Conservation (phyloP, 2,797 vertebrate genomes). For the Mallotus villosus region DNA sequence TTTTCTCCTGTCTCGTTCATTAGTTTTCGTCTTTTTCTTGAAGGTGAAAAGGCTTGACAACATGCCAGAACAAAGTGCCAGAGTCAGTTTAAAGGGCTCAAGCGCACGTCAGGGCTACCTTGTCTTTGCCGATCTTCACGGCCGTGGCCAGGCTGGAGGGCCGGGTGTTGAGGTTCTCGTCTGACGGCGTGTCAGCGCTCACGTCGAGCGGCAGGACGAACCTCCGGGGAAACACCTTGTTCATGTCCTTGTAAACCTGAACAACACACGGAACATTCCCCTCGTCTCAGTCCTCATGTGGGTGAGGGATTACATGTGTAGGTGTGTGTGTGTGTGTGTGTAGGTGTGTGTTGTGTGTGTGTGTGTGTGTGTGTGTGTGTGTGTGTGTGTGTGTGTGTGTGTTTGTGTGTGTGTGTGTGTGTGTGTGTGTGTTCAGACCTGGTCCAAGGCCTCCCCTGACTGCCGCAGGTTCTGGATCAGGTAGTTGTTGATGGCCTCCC, state of each 20-base stretch:
- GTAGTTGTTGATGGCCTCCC: slow-evolving; percentile 74
- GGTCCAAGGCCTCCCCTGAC: slow-evolving; percentile 77
- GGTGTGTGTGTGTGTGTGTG: slow-evolving; percentile 5
- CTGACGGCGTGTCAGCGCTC: slow-evolving; percentile 63
- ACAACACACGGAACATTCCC: background rate
- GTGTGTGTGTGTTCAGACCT: slow-evolving; percentile 52
- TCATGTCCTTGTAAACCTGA: slow-evolving; percentile 76
- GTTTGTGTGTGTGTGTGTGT: background rate
- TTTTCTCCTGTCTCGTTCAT: too few species aligned
- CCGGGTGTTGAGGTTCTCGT: slow-evolving; percentile 80
- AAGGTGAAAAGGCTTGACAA: background rate
- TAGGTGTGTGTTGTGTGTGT: slow-evolving; percentile 6
- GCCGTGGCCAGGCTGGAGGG: slow-evolving; percentile 77
- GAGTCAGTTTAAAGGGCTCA: background rate
- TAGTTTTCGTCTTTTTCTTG: background rate
- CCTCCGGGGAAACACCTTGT: slow-evolving; percentile 77
- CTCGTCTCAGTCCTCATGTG: too few species aligned
- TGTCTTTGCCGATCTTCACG: slow-evolving; percentile 74
- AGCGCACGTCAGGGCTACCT: slow-evolving; percentile 60
- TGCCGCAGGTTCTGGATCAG: slow-evolving; percentile 86
- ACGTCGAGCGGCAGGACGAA: slow-evolving; percentile 87
- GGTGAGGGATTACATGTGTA: too few species aligned
- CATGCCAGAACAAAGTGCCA: background rate
- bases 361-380: background rate
- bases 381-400: background rate